Conservation (phyloP, 2,888 invertebrate genomes). For the Cantharis lateralis region DNA sequence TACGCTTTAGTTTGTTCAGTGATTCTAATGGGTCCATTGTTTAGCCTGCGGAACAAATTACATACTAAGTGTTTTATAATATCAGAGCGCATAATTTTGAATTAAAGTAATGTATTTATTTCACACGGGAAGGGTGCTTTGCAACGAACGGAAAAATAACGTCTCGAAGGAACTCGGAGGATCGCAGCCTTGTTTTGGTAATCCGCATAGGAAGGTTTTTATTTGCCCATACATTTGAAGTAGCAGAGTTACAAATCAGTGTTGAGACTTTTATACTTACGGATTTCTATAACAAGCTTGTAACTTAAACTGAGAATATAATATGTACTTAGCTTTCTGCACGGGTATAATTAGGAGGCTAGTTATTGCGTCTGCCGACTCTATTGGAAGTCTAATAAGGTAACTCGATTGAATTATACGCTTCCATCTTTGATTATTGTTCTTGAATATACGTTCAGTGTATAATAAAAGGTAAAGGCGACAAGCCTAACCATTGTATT, state of each 20-base stretch:
- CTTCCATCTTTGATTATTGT: constrained; percentile 26
- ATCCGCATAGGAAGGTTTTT: not conserved
- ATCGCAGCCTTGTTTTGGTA: not conserved
- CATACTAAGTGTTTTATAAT: not conserved
- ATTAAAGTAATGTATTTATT: not conserved
- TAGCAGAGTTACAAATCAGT: not conserved
- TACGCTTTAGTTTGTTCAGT: not conserved
- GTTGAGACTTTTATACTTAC: constrained; percentile 6
- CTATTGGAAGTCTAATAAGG: constrained; percentile 30
- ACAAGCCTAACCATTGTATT: not conserved
- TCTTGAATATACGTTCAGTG: constrained; percentile 14
- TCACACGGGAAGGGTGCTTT: not conserved
- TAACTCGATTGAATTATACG: constrained; percentile 29
- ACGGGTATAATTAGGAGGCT: constrained; percentile 31
- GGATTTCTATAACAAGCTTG: constrained; percentile 26
- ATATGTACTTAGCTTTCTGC: constrained; percentile 25
- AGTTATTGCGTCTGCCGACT: constrained; percentile 27
- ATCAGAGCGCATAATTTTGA: not conserved
- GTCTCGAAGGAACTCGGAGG: no score
- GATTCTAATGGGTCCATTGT: not conserved
- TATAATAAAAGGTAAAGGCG: constrained; percentile 20
- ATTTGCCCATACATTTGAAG: not conserved
- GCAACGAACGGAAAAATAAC: not conserved
- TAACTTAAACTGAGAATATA: constrained; percentile 27
- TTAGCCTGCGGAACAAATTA: not conserved